A percentile compares a stretch with the other conserved stretches of the same genome.
phyloP scores from a whole-genome alignment of 2,888 invertebrate species.

The Folsomia candida region DNA sequence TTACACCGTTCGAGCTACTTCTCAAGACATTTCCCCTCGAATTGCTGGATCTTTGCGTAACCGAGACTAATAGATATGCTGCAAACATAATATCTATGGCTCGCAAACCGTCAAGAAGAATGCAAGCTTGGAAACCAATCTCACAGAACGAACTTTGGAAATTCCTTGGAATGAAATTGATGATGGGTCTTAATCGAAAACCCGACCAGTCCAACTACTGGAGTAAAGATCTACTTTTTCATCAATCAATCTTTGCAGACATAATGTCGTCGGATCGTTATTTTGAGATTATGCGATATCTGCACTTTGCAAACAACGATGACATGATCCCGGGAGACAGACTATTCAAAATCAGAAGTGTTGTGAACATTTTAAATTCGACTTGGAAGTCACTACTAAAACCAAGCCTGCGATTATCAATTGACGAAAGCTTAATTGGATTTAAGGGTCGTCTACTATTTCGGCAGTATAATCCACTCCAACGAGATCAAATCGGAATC shows the following conservation, averaged over 20 bases:
- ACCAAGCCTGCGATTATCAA: constrained; percentile 25
- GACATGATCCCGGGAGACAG: constrained; percentile 5
- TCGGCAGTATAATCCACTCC: constrained; percentile 40
- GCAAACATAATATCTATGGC: too few species aligned
- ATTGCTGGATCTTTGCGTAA: too few species aligned
- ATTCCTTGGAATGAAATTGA: constrained; percentile 6
- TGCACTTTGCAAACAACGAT: constrained; percentile 4
- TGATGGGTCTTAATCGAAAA: constrained; percentile 21
- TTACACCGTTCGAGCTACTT: too few species aligned
- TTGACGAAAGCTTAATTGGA: constrained; percentile 38
- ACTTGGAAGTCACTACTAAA: constrained; percentile 19
- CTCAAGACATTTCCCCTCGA: too few species aligned
- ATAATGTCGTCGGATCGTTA: constrained; percentile 17
- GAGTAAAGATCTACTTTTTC: constrained; percentile 7
- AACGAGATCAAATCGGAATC: constrained; percentile 37
- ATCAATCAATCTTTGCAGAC: background rate
- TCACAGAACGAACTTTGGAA: too few species aligned
- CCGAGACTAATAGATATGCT: too few species aligned
- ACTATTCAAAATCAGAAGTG: constrained; percentile 29
- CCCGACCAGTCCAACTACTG: constrained; percentile 19
- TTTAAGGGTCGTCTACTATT: constrained; percentile 32
- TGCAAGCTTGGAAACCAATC: too few species aligned
- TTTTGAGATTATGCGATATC: constrained; percentile 15
- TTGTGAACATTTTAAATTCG: constrained; percentile 24
- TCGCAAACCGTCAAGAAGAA: too few species aligned